These are phyloP conservation scores for Carettochelys insculpta DNA, from an alignment of 2,113 vertebrate species.

Conservation along the genomic window DNA sequence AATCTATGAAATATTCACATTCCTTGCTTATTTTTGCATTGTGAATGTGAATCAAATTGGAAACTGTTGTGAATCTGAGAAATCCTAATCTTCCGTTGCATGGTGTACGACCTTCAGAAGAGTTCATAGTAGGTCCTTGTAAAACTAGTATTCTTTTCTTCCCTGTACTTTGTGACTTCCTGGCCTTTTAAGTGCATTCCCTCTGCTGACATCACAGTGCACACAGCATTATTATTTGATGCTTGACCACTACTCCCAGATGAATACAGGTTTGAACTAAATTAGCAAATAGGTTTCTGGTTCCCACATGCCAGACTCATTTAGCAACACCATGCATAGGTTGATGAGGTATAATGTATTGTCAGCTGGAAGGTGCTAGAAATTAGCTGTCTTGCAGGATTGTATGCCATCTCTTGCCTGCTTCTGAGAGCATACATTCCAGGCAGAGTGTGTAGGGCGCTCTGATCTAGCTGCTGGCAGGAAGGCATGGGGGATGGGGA, in stretches of 20 bases:
- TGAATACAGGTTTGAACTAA: not conserved
- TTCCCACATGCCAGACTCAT: not conserved
- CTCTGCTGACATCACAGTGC: not conserved
- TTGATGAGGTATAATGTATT: not conserved
- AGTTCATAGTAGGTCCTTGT: not conserved
- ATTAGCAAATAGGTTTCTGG: constrained; percentile 31
- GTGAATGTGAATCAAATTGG: not conserved
- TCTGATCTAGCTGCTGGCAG: not conserved
- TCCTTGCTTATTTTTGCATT: not conserved
- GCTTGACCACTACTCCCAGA: not conserved
- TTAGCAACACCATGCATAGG: not conserved
- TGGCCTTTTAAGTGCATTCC: not conserved
- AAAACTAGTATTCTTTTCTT: no score
- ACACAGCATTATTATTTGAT: not conserved
- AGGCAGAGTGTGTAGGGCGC: not conserved
- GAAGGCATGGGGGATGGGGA: fast-evolving
- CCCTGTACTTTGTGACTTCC: not conserved
- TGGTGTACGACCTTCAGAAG: not conserved
- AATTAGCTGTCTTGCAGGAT: not conserved
- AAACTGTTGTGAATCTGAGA: no score
- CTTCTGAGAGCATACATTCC: not conserved
- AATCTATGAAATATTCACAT: not conserved
- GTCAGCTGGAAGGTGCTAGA: not conserved
- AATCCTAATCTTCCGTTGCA: no score
- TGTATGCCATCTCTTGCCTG: not conserved